Evolutionary conservation across 2,888 invertebrate genomes (phyloP), one percentile per base, ranked within the genome.

Genomic region (Pteria penguin): DNA sequence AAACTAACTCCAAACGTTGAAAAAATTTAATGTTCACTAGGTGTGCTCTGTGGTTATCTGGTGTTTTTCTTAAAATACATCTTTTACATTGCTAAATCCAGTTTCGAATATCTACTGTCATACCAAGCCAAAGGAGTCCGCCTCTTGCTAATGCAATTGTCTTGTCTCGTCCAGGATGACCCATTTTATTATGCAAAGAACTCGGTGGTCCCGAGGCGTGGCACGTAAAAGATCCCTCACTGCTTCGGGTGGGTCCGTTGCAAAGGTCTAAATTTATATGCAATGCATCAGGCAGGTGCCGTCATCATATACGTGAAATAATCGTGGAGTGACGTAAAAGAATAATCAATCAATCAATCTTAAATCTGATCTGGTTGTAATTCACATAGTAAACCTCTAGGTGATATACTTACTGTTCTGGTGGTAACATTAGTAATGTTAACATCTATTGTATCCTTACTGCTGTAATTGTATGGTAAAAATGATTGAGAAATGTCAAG

Each of bases 1-100:
- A n/a, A n/a, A 75, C 61, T 31, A 75, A 60, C 58, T 78, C 78
- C 4, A 75, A 18, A n/a, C 74, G 70, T 14, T 74, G 68, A 4
- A 57, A 57, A 24, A 66, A 66, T 2, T 5, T 60, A 5, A 78
- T 72, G 29, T 52, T 66, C 1, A 74, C 68, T 11, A 74, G 26
- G 14, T 65, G 77, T 32, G 70, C 74, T 31, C 71, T 71, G 4
- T 52, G n/a, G n/a, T 52, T 36, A 22, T 3, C 18, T n/a, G n/a
- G n/a, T n/a, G 75, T 32, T 32, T 78, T 78, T 18, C 75, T 32
- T 1, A 29, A 3, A 2, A 67, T 8, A 62, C 75, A 78, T 24
- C 75, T 27, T 1, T 32, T 18, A 61, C 78, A 78, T 2, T 32
- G 26, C 26, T 31, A 14, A 1, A 78, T 57, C 61, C 66, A 73